A percentile compares a stretch with the other conserved stretches of the same genome.
These are phyloP conservation scores for Petromus typicus DNA, from an alignment of 2,113 vertebrate species.

Conservation along the genomic window DNA sequence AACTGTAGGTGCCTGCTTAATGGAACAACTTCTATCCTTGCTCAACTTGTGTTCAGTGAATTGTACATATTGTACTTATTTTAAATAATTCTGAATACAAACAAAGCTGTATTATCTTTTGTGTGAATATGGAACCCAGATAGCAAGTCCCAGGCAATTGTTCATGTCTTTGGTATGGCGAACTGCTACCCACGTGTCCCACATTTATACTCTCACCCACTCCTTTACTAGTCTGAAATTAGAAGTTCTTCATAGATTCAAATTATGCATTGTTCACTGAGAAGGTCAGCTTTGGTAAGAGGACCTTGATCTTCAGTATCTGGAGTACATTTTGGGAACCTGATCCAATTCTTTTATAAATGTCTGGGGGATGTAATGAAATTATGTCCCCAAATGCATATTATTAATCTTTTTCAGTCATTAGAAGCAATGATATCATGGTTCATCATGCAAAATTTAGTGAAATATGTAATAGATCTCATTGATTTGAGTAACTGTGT, in stretches of 20 bases:
- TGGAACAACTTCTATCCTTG: not conserved
- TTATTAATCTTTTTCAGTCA: constrained; percentile 2
- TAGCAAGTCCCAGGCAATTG: not conserved
- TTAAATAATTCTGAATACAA: constrained; percentile 46
- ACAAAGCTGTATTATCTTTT: constrained; percentile 46
- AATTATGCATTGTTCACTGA: not conserved
- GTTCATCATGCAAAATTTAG: not conserved
- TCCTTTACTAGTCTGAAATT: not conserved
- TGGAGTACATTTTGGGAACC: not conserved
- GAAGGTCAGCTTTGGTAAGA: not conserved
- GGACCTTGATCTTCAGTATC: not conserved
- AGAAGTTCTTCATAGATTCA: not conserved
- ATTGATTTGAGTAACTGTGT: not conserved
- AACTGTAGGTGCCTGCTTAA: constrained; percentile 3
- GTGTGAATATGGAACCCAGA: not conserved
- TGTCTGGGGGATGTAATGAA: not conserved
- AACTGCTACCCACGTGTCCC: not conserved
- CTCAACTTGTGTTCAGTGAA: constrained; percentile 1
- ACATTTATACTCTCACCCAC: not conserved
- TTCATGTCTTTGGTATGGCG: not conserved
- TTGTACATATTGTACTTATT: constrained; percentile 55
- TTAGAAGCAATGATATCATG: not conserved
- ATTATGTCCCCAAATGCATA: not conserved
- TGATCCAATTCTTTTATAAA: constrained; percentile 21
- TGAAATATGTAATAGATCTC: not conserved